Base-by-base conservation (phyloP, 2,113 vertebrate genomes). In the Panthera uncia region DNA sequence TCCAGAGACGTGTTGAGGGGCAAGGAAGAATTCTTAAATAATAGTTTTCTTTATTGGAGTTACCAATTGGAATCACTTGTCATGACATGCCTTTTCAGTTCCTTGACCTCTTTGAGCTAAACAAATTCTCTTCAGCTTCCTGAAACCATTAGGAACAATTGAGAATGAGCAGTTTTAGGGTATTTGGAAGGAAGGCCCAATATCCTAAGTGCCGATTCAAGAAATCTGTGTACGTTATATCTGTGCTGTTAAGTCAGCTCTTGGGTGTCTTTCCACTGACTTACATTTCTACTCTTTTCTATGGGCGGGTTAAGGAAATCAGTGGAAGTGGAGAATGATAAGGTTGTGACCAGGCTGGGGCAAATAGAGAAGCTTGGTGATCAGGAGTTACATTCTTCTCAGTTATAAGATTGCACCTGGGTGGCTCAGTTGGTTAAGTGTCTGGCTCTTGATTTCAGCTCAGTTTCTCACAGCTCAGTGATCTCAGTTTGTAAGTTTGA, bases 31-130 rank as follows among this genome's bases (percentile, higher is more conserved):
- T 84, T 93, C 65, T 68, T 50, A 85, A 66, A 38, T 79, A 50
- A 45, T 73, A 50, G 19, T 85, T 78, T 97, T 88, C 27, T 92
- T 73, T 85, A 66, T 85, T 95, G 36, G 21, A 50, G 79, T 89
- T 94, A 86, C n/a, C 61, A 71, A 9, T 92, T 95, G n/a, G 82
- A 45, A 52, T 89, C n/a, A n/a, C 87, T 92, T 94, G 94, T 48
- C 16, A 5, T 97, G 87, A 87, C 84, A 88, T 90, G 80, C 80
- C 41, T 41, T 95, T 96, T 97, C 86, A 74, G 83, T 91, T 65
- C 65, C 38, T 76, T 90, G 68, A 45, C 79, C 80, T 79, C 48
- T 88, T 36, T 95, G 69, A 96, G 36, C 65, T 92, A 66, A 92
- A 73, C 73, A 88, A 7, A 33, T 69, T 86, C 38, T 91, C 83